phyloP scores from a whole-genome alignment of 2,888 invertebrate genomes.

The Clitarchus hookeri region DNA sequence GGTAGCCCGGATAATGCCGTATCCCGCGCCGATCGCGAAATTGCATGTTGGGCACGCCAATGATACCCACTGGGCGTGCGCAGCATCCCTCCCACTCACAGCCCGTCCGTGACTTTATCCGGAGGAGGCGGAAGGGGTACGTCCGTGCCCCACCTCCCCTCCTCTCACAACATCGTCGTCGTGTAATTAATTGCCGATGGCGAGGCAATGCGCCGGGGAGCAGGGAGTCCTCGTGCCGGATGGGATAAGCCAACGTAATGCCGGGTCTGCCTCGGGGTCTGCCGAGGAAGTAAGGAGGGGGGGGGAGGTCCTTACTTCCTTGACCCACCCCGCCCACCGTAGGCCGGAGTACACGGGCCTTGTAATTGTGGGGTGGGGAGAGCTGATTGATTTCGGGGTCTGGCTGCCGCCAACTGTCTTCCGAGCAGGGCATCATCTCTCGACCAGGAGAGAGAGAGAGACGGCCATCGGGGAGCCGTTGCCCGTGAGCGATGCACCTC shows the following conservation, averaged over 20 bases:
- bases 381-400: too few relatives aligned
- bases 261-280: background rate
- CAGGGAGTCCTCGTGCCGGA: background rate
- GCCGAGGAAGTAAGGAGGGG: too few relatives aligned
- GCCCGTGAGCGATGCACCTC: too few relatives aligned
- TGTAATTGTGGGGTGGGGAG: too few relatives aligned
- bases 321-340: too few relatives aligned
- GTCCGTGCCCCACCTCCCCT: background rate
- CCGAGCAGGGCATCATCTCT: too few relatives aligned
- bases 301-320: too few relatives aligned
- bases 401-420: too few relatives aligned
- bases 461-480: too few relatives aligned
- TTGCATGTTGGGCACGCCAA: background rate
- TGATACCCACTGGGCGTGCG: background rate
- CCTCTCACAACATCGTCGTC: background rate
- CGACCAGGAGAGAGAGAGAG: too few relatives aligned
- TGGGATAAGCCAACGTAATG: slow-evolving; percentile 2
- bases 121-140: background rate
- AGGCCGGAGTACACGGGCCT: too few relatives aligned
- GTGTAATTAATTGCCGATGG: background rate
- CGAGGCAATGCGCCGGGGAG: background rate
- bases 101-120: background rate
- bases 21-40: slow-evolving; percentile 7
- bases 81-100: background rate
- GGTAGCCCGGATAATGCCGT: background rate